These are phyloP conservation scores for Anser brachyrhynchus DNA, from an alignment of 2,113 vertebrate species.

Conservation along the genomic window DNA sequence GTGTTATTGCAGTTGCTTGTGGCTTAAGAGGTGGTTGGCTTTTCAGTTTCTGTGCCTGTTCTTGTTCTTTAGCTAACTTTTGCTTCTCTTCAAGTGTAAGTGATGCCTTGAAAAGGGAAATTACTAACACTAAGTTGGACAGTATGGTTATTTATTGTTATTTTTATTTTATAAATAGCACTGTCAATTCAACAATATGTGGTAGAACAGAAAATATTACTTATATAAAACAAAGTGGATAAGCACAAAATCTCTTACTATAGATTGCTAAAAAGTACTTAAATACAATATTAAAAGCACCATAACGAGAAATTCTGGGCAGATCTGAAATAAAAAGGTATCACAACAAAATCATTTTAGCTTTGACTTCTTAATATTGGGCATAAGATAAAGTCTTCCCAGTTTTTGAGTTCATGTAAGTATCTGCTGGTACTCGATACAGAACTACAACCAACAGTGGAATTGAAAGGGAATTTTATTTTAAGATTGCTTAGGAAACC, in stretches of 20 bases:
- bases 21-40: conserved; percentile 92
- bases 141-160: not conserved
- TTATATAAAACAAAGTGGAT: not conserved
- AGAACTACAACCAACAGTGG: not conserved
- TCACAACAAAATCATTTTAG: not conserved
- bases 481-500: not conserved
- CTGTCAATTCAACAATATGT: not conserved
- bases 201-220: not conserved
- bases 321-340: not conserved
- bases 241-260: not conserved
- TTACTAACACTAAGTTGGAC: not conserved
- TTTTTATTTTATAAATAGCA: not conserved
- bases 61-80: conserved; percentile 95
- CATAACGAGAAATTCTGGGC: not conserved
- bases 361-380: not conserved
- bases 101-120: conserved; percentile 80
- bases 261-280: not conserved
- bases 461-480: not conserved
- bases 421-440: not conserved
- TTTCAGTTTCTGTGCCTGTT: conserved; percentile 94
- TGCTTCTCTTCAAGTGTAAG: conserved; percentile 98
- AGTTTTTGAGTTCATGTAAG: not conserved
- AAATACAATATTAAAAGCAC: not conserved
- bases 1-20: conserved; percentile 77
- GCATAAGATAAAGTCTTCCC: not conserved